Conservation (phyloP, 2,113 vertebrate species). For the Heterotilapia buettikoferi region DNA sequence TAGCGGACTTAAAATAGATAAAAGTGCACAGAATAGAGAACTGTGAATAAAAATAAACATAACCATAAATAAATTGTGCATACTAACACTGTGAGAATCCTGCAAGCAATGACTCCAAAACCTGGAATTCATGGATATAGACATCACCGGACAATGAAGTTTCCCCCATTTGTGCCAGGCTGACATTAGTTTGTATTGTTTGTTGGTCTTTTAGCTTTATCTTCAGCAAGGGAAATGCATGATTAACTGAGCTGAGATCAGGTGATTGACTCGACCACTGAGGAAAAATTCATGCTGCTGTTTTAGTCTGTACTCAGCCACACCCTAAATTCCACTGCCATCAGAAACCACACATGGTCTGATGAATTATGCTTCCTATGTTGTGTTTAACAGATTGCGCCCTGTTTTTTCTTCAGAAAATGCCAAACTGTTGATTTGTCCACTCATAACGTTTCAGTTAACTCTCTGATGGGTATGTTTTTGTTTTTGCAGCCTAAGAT, state of each 20-base stretch:
- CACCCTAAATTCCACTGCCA: neutral
- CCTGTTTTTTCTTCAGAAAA: neutral
- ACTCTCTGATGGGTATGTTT: neutral
- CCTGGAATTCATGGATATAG: neutral
- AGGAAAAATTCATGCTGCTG: neutral
- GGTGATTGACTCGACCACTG: neutral
- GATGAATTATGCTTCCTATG: neutral
- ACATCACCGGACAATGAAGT: neutral
- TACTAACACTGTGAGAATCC: neutral
- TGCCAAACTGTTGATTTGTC: neutral
- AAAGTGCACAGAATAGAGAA: neutral
- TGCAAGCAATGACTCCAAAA: neutral
- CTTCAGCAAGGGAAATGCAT: neutral
- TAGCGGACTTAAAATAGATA: neutral
- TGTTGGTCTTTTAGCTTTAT: neutral
- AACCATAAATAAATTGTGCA: neutral
- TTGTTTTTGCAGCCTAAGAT: neutral
- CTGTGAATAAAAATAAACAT: neutral
- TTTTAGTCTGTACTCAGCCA: neutral
- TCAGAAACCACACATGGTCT: neutral
- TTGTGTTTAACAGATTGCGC: neutral
- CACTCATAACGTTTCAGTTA: neutral
- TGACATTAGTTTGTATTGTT: neutral
- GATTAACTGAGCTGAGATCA: neutral
- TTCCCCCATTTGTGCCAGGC: neutral